Evolutionary conservation across 2,888 invertebrate species (phyloP).

Genomic region (Stenotaenia linearis): DNA sequence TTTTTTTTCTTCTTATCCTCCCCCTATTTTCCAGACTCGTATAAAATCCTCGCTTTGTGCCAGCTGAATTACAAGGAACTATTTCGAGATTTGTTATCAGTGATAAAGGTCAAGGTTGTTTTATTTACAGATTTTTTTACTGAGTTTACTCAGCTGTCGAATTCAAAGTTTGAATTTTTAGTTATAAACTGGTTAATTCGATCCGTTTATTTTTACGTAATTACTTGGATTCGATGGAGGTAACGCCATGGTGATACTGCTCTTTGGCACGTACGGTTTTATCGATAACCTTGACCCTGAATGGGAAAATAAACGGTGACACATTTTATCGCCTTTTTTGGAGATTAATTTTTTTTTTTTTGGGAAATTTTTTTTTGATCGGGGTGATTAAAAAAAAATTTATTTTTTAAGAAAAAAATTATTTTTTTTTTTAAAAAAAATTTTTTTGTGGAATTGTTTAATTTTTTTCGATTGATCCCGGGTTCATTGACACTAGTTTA

Average conservation of each 20-base stretch:
- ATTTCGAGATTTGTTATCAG: conserved; percentile 1
- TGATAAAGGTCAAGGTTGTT: conserved; percentile 5
- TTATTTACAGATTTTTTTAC: background rate
- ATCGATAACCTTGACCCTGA: conserved; percentile 11
- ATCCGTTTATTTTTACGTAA: background rate
- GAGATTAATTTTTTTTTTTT: background rate
- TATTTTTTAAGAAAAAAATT: background rate
- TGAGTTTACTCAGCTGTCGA: background rate
- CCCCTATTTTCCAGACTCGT: background rate
- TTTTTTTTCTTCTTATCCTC: background rate
- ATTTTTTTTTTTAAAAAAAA: background rate
- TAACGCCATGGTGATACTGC: background rate
- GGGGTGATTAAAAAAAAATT: background rate
- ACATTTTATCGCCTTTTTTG: background rate
- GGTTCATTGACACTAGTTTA: background rate
- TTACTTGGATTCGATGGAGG: background rate
- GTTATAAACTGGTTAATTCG: background rate
- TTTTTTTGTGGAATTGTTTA: background rate
- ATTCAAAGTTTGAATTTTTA: background rate
- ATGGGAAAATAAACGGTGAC: background rate
- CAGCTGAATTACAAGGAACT: background rate
- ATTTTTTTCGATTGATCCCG: background rate
- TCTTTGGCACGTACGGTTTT: background rate
- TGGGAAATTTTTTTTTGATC: background rate
- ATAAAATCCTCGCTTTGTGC: background rate